phyloP scores from a whole-genome alignment of 2,888 invertebrate species.

The Melipona bicolor region DNA sequence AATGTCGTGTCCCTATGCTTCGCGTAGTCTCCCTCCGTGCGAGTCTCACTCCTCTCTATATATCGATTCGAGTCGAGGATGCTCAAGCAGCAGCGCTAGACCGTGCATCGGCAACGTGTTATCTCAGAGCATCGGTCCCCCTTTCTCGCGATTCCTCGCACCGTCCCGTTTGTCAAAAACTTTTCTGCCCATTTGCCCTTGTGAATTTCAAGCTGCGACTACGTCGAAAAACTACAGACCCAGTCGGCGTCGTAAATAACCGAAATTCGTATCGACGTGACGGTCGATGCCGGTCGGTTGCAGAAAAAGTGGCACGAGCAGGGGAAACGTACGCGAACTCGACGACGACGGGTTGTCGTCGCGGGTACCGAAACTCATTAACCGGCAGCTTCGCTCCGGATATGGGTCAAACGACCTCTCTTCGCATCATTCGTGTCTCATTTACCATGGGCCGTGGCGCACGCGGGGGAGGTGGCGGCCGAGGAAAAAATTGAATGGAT shows the following conservation, averaged over 20 bases:
- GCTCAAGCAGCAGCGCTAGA: constrained; percentile 19
- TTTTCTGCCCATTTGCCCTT: constrained; percentile 47
- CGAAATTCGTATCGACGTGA: constrained; percentile 37
- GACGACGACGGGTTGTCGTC: constrained; percentile 24
- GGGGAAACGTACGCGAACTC: constrained; percentile 9
- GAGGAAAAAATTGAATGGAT: constrained; percentile 36
- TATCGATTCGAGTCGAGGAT: constrained; percentile 19
- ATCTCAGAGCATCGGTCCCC: constrained; percentile 36
- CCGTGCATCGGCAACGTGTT: constrained; percentile 25
- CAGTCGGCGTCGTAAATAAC: constrained; percentile 30
- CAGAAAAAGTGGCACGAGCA: background rate
- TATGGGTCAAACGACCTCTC: constrained; percentile 37
- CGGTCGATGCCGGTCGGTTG: background rate
- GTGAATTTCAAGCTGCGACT: constrained; percentile 31
- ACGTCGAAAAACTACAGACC: background rate
- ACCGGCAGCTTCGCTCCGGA: constrained; percentile 25
- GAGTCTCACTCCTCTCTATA: background rate
- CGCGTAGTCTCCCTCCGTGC: background rate
- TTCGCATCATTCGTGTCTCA: constrained; percentile 35
- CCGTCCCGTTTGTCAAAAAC: constrained; percentile 49
- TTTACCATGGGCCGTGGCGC: constrained; percentile 13
- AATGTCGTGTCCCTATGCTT: background rate
- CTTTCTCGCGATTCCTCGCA: constrained; percentile 26
- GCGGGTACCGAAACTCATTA: constrained; percentile 46
- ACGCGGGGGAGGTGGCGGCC: background rate